Conservation (phyloP, 2,797 vertebrate genomes). For the Emys orbicularis region DNA sequence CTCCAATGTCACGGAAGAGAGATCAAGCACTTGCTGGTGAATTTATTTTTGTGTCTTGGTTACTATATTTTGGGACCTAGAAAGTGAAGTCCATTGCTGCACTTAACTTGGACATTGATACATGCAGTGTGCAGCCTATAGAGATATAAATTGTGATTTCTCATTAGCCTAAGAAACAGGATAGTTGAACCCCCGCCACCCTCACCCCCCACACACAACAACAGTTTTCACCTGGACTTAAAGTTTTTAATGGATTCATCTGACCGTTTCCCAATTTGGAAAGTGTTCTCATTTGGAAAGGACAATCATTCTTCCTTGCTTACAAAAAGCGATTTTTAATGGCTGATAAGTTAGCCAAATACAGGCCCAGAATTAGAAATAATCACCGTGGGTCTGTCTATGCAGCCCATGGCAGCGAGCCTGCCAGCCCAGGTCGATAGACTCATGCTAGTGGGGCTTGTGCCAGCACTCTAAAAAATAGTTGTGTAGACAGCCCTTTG, state of each 20-base stretch:
- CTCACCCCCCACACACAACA: not conserved
- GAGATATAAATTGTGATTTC: not conserved
- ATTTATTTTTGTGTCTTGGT: constrained; percentile 13
- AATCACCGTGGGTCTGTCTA: not conserved
- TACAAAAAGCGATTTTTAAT: constrained; percentile 45
- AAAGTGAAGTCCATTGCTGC: not conserved
- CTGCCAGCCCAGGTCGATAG: not conserved
- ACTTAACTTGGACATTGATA: not conserved
- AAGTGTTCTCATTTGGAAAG: not conserved
- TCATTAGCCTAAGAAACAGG: not conserved
- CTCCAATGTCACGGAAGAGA: constrained; percentile 44
- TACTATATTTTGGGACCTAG: constrained; percentile 60
- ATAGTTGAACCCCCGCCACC: not conserved
- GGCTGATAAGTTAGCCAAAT: constrained; percentile 25
- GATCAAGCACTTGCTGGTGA: not conserved
- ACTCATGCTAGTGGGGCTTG: not conserved
- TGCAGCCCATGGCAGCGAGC: not conserved
- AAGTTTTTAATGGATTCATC: not conserved
- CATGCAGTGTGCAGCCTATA: not conserved
- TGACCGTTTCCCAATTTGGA: constrained; percentile 22
- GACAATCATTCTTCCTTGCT: constrained; percentile 48
- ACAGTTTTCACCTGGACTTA: not conserved
- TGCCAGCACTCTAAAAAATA: not conserved
- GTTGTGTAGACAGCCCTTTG: not conserved
- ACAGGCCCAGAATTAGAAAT: constrained; percentile 29